Evolutionary conservation across 2,113 vertebrate genomes (phyloP).

Genomic region (Myotis yumanensis): DNA sequence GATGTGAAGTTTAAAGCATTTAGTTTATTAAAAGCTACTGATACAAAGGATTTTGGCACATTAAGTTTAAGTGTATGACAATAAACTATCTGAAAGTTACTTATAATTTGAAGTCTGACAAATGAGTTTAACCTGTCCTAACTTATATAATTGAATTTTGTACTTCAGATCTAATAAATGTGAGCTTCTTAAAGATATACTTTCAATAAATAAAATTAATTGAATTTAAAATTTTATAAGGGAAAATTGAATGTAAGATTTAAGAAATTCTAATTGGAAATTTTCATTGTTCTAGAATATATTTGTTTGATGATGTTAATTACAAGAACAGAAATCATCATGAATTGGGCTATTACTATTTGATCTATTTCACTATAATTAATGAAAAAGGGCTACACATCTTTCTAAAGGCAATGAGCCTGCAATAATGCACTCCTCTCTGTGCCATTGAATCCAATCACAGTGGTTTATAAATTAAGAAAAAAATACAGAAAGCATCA

Average conservation of each 20-base stretch:
- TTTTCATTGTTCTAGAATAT: conserved; percentile 41
- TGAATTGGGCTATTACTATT: conserved; percentile 37
- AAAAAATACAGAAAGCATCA: neutral
- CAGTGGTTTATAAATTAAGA: conserved; percentile 19
- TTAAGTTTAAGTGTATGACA: neutral
- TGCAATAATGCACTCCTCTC: neutral
- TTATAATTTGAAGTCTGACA: conserved; percentile 41
- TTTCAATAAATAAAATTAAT: conserved; percentile 61
- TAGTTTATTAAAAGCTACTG: neutral
- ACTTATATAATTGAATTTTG: conserved; percentile 44
- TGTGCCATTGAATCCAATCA: neutral
- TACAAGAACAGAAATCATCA: conserved; percentile 57
- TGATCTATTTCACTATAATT: conserved; percentile 61
- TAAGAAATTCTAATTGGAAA: conserved; percentile 33
- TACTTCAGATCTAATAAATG: conserved; percentile 28
- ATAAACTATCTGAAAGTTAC: neutral
- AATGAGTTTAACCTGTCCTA: conserved; percentile 39
- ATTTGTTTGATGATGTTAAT: conserved; percentile 58
- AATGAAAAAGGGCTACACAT: conserved; percentile 45
- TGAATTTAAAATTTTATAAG: conserved; percentile 64
- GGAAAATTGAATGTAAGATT: conserved; percentile 46
- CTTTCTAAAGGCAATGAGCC: conserved; percentile 56
- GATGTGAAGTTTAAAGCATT: neutral
- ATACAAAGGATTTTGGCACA: neutral
- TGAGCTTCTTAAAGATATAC: conserved; percentile 27